Conservation (phyloP, 2,888 invertebrate genomes). For the Himalopsyche anomala region DNA sequence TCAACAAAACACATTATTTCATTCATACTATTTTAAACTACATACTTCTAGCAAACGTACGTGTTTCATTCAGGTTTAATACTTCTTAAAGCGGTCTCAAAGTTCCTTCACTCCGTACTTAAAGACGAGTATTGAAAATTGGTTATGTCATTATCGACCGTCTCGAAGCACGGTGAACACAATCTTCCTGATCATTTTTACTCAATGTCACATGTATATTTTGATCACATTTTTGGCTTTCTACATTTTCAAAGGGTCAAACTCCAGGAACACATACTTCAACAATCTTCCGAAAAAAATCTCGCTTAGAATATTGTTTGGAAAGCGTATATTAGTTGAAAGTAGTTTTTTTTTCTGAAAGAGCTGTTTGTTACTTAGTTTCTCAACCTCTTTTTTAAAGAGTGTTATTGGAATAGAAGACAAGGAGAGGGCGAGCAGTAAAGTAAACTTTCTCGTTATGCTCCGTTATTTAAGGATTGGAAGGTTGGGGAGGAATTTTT, state of each 20-base stretch:
- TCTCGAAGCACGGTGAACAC: slow-evolving; percentile 44
- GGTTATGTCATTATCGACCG: slow-evolving; percentile 54
- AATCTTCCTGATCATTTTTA: slow-evolving; percentile 41
- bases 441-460: too few species aligned
- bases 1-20: slow-evolving; percentile 47
- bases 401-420: too few species aligned
- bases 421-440: too few species aligned
- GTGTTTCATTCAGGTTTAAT: slow-evolving; percentile 54
- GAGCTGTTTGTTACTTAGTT: too few species aligned
- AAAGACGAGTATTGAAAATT: slow-evolving; percentile 32
- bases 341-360: too few species aligned
- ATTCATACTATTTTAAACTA: slow-evolving; percentile 59
- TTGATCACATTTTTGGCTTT: slow-evolving; percentile 50
- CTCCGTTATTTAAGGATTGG: too few species aligned
- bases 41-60: slow-evolving; percentile 47
- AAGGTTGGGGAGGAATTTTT: too few species aligned
- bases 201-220: slow-evolving; percentile 9
- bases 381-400: too few species aligned
- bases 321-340: too few species aligned
- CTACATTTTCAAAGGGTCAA: slow-evolving; percentile 56
- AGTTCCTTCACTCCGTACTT: slow-evolving; percentile 45
- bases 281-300: too few species aligned
- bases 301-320: too few species aligned
- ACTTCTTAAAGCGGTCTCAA: slow-evolving; percentile 47
- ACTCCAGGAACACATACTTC: slow-evolving; percentile 48